phyloP scores from a whole-genome alignment of 2,113 vertebrate genomes.

The Gasterosteus nipponicus region DNA sequence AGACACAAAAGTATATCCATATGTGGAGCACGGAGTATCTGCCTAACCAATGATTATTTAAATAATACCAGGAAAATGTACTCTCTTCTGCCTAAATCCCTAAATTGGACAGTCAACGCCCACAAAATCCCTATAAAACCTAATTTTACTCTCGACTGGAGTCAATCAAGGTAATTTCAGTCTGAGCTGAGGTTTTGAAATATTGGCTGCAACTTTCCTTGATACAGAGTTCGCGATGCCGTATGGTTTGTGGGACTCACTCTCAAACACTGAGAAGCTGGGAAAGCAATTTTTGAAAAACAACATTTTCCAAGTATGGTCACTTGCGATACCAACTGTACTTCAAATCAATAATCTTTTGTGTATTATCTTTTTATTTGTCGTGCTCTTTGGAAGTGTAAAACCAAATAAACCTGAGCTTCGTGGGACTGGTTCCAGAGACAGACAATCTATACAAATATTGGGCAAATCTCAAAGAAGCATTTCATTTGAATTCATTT shows the following conservation, averaged over 20 bases:
- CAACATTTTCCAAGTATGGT: neutral
- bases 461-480: neutral
- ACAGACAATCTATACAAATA: slow-evolving; percentile 1
- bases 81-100: slow-evolving; percentile 27
- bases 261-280: slow-evolving; percentile 29
- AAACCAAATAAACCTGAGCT: slow-evolving; percentile 10
- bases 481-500: neutral
- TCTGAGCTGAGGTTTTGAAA: slow-evolving; percentile 47
- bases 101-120: slow-evolving; percentile 13
- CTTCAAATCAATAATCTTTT: neutral
- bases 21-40: neutral
- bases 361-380: slow-evolving; percentile 1
- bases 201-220: slow-evolving; percentile 30
- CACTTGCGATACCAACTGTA: neutral
- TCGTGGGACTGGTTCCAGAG: neutral
- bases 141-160: slow-evolving; percentile 36
- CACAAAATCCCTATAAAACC: slow-evolving; percentile 35
- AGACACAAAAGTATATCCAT: slow-evolving; percentile 1
- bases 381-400: neutral
- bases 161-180: slow-evolving; percentile 57
- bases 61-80: slow-evolving; percentile 12
- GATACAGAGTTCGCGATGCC: slow-evolving; percentile 39
- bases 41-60: slow-evolving; percentile 1
- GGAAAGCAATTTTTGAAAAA: slow-evolving; percentile 44
- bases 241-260: slow-evolving; percentile 57